phyloP scores from a whole-genome alignment of 2,797 vertebrate species.

The Gymnoscopelus microlampas region DNA sequence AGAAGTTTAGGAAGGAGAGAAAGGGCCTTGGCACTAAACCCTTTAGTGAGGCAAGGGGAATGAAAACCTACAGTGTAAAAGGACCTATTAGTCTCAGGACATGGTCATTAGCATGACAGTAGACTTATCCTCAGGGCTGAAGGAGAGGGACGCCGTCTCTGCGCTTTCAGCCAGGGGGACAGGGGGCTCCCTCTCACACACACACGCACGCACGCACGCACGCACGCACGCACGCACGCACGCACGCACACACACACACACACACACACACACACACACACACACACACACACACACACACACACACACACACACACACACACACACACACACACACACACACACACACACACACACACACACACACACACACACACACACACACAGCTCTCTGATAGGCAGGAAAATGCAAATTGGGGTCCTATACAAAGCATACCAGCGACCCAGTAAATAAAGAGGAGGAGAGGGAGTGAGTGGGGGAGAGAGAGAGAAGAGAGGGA shows the following conservation, averaged over 20 bases:
- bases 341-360: slow-evolving; percentile 2
- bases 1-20: slow-evolving; percentile 80
- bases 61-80: slow-evolving; percentile 85
- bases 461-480: slow-evolving; percentile 54
- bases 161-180: slow-evolving; percentile 73
- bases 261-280: slow-evolving; percentile 1
- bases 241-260: slow-evolving; percentile 33
- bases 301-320: slow-evolving; percentile 32
- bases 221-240: slow-evolving; percentile 12
- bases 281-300: slow-evolving; percentile 26
- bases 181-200: slow-evolving; percentile 72
- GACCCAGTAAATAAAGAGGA: slow-evolving; percentile 74
- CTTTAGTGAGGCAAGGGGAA: slow-evolving; percentile 83
- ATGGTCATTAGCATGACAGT: slow-evolving; percentile 86
- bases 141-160: slow-evolving; percentile 82
- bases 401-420: slow-evolving; percentile 83
- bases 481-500: slow-evolving; percentile 45
- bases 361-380: slow-evolving; percentile 28
- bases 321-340: not conserved
- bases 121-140: slow-evolving; percentile 84
- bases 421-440: slow-evolving; percentile 76
- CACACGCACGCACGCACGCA: slow-evolving; percentile 5
- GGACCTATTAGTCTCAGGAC: slow-evolving; percentile 86
- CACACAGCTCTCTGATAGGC: slow-evolving; percentile 77
- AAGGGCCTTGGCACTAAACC: slow-evolving; percentile 81